These are phyloP conservation scores for Crenuchus spilurus DNA, from an alignment of 2,797 vertebrate species.

Conservation along the genomic window DNA sequence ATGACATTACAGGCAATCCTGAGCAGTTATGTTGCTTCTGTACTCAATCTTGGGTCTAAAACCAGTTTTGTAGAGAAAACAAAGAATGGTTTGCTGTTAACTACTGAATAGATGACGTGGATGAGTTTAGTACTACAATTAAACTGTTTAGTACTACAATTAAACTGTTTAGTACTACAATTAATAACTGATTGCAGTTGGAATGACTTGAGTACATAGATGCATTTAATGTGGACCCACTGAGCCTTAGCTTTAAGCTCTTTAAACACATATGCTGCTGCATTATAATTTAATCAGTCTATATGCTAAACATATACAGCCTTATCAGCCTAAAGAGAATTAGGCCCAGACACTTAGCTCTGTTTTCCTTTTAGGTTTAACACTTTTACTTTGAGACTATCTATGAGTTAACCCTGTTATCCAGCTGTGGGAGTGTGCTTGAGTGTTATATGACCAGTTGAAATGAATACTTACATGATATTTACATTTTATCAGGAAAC, in stretches of 20 bases:
- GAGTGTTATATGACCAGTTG: background rate
- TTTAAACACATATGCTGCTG: constrained; percentile 12
- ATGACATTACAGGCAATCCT: no score
- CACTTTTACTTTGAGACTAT: constrained; percentile 43
- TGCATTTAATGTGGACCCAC: background rate
- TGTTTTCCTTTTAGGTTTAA: constrained; percentile 22
- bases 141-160: no score
- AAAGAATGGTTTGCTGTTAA: no score
- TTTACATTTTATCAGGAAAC: no score
- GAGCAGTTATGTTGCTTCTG: no score
- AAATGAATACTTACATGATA: no score
- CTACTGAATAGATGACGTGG: no score
- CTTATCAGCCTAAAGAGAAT: constrained; percentile 6
- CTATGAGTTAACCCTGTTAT: constrained; percentile 19
- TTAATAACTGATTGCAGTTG: background rate
- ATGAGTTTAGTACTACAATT: no score
- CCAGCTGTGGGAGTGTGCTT: constrained; percentile 52
- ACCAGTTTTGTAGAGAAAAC: no score
- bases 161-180: no score
- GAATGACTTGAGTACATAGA: background rate
- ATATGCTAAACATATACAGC: background rate
- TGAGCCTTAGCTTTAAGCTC: background rate
- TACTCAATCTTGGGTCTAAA: no score
- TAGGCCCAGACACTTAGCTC: background rate
- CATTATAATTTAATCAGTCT: background rate